Percentiles rank a stretch among this genome's conserved stretches.
Evolutionary conservation across 1,140 invertebrate species (phyloP).

Genomic region (Macrocentrus cingulum): DNA sequence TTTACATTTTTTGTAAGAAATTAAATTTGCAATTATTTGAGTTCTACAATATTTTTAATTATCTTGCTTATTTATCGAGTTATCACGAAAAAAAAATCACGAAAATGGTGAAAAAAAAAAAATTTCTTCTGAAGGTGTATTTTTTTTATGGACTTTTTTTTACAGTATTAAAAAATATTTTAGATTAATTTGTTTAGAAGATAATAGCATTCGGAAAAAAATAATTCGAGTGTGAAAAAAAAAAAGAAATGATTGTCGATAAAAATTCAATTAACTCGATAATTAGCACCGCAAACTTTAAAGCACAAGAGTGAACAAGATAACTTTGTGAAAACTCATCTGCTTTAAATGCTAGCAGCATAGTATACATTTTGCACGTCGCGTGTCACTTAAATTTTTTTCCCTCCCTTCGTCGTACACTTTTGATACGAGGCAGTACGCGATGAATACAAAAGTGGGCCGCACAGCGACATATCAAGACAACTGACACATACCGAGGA

Average conservation of each 20-base stretch:
- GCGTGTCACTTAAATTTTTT: not conserved
- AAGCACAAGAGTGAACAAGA: not conserved
- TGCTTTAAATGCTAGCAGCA: not conserved
- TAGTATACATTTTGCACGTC: not conserved
- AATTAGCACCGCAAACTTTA: not conserved
- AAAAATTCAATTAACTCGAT: not conserved
- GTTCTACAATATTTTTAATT: too few species aligned
- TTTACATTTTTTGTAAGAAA: too few species aligned
- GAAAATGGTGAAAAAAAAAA: too few species aligned
- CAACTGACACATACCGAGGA: too few species aligned
- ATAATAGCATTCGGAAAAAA: not conserved
- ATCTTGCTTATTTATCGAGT: too few species aligned
- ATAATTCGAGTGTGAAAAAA: not conserved
- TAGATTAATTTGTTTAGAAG: too few species aligned
- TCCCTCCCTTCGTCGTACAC: not conserved
- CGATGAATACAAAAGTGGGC: not conserved
- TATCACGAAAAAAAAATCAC: too few species aligned
- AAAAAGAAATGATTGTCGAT: not conserved
- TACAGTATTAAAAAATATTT: too few species aligned
- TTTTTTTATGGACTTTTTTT: too few species aligned
- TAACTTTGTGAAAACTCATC: not conserved
- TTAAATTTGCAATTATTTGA: too few species aligned
- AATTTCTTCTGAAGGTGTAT: too few species aligned
- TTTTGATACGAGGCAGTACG: not conserved
- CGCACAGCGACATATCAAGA: too few species aligned